A percentile compares a stretch with the other conserved stretches of the same genome.
Evolutionary conservation across 2,888 invertebrate species (phyloP).

Genomic region (Cyclophora albipunctata): DNA sequence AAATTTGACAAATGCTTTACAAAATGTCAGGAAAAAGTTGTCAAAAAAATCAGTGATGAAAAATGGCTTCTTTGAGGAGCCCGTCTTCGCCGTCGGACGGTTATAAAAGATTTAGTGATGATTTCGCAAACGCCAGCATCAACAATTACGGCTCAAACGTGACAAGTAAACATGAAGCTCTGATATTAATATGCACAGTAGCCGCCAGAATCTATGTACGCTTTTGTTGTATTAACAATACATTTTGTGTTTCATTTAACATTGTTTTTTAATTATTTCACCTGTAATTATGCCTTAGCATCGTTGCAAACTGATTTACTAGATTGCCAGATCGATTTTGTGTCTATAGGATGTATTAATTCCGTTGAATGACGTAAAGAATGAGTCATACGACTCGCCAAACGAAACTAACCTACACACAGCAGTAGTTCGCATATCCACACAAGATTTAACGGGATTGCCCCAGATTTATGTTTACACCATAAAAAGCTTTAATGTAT

Average conservation of each 20-base stretch:
- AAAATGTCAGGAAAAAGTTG: slow-evolving; percentile 8
- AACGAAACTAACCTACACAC: slow-evolving; percentile 29
- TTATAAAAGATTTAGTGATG: slow-evolving; percentile 79
- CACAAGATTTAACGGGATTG: slow-evolving; percentile 9
- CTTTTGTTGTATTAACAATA: slow-evolving; percentile 67
- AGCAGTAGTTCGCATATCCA: background rate
- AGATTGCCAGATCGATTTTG: slow-evolving; percentile 33
- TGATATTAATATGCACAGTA: slow-evolving; percentile 64
- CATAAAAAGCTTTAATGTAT: slow-evolving; percentile 6
- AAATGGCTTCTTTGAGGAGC: slow-evolving; percentile 74
- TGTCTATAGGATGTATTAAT: slow-evolving; percentile 27
- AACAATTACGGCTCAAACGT: slow-evolving; percentile 79
- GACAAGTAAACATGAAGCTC: slow-evolving; percentile 73
- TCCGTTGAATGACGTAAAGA: slow-evolving; percentile 44
- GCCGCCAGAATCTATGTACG: slow-evolving; percentile 57
- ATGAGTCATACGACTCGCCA: slow-evolving; percentile 48
- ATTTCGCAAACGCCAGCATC: slow-evolving; percentile 72
- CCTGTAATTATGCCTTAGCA: slow-evolving; percentile 34
- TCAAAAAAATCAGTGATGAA: slow-evolving; percentile 49
- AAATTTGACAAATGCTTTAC: slow-evolving; percentile 1
- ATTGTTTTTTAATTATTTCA: slow-evolving; percentile 57
- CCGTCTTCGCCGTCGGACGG: slow-evolving; percentile 77
- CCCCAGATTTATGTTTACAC: slow-evolving; percentile 25
- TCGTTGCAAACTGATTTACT: slow-evolving; percentile 21
- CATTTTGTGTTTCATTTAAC: slow-evolving; percentile 59